Conservation (phyloP, 2,888 invertebrate species). For the Oligia latruncula region DNA sequence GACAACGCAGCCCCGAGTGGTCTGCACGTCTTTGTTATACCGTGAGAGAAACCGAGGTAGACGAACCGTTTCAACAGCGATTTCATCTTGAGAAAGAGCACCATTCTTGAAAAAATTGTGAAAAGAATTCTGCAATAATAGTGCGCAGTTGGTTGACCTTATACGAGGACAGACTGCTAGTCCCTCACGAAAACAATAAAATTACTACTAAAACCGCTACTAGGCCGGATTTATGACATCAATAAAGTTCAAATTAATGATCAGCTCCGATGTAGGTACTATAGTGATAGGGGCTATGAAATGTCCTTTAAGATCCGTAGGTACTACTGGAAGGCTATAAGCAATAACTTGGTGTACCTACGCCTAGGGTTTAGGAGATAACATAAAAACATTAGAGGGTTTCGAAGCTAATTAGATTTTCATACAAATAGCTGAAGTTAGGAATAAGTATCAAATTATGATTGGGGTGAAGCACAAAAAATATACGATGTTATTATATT, state of each 20-base stretch:
- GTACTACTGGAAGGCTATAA: constrained; percentile 6
- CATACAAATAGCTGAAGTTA: constrained; percentile 27
- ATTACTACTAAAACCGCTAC: constrained; percentile 76
- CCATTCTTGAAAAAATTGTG: constrained; percentile 12
- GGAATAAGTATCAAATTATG: constrained; percentile 14
- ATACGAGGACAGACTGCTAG: constrained; percentile 69
- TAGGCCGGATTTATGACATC: constrained; percentile 75
- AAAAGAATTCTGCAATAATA: constrained; percentile 35
- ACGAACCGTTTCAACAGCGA: constrained; percentile 38
- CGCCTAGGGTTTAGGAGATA: constrained; percentile 12
- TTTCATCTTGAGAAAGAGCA: constrained; percentile 22
- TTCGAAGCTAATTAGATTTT: constrained; percentile 28
- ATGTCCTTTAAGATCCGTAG: constrained; percentile 27
- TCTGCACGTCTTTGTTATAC: constrained; percentile 38
- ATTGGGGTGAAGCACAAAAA: constrained; percentile 2
- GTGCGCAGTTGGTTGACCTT: constrained; percentile 56
- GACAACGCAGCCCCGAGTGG: constrained; percentile 30
- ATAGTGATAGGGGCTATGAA: constrained; percentile 55
- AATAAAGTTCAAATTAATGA: constrained; percentile 80
- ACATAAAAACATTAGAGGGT: neutral
- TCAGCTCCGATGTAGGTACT: constrained; percentile 65
- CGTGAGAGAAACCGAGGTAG: constrained; percentile 39
- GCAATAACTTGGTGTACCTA: constrained; percentile 33
- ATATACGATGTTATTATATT: neutral
- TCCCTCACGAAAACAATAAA: constrained; percentile 75